Percentiles rank a stretch among this genome's conserved stretches.
These are phyloP conservation scores for Cephalopachus bancanus DNA, from an alignment of 2,797 vertebrate species.

Conservation along the genomic window DNA sequence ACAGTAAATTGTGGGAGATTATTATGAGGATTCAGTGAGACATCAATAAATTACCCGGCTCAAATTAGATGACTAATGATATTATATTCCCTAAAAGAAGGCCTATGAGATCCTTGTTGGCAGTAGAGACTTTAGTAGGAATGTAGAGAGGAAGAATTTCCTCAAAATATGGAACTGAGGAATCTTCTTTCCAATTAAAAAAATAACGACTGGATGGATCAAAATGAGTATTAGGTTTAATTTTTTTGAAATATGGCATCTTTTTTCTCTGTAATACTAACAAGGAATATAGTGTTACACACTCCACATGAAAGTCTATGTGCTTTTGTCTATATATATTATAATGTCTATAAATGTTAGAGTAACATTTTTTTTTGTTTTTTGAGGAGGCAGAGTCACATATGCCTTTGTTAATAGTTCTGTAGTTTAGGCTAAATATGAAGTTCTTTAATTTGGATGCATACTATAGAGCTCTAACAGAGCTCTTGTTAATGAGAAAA, in stretches of 20 bases:
- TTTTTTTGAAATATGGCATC: not conserved
- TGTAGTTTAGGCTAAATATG: not conserved
- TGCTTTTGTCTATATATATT: not conserved
- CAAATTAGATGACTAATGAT: slow-evolving; percentile 44
- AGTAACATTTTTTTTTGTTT: not conserved
- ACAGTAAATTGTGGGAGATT: slow-evolving; percentile 15
- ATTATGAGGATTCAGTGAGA: slow-evolving; percentile 39
- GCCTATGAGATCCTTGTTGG: not conserved
- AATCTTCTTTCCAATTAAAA: not conserved
- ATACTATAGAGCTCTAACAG: not conserved
- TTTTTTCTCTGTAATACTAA: not conserved
- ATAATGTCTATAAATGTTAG: too few species aligned
- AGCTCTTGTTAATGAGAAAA: slow-evolving; percentile 21
- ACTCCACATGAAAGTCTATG: not conserved
- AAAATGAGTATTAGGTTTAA: slow-evolving; percentile 9
- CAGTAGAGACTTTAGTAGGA: slow-evolving; percentile 25
- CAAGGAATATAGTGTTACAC: not conserved
- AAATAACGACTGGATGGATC: not conserved
- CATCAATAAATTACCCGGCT: not conserved
- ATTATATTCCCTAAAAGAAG: not conserved
- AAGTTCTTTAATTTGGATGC: not conserved
- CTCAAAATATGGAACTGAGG: not conserved
- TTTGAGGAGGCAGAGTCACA: not conserved
- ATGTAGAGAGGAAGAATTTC: slow-evolving; percentile 8
- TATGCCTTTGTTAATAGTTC: not conserved